These are phyloP conservation scores for Pangasius djambal DNA, from an alignment of 2,797 vertebrate species.

Conservation along the genomic window DNA sequence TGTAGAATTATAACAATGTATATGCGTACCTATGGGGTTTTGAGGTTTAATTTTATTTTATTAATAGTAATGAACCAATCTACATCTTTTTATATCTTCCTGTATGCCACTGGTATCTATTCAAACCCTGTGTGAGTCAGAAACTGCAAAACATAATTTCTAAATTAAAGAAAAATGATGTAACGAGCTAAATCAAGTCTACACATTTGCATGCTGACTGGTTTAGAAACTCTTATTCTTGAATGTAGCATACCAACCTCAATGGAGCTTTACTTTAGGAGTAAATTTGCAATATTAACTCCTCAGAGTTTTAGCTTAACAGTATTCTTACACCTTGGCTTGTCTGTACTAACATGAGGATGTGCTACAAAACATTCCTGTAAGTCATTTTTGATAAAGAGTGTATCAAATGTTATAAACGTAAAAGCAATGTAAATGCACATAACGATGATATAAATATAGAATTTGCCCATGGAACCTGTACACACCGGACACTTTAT, in stretches of 20 bases:
- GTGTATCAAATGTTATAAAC: background rate
- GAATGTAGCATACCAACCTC: background rate
- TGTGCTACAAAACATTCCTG: background rate
- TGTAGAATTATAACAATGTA: background rate
- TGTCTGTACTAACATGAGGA: background rate
- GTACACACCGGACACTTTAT: background rate
- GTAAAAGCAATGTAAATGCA: background rate
- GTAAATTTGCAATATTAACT: background rate
- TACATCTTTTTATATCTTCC: background rate
- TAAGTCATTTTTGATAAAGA: background rate
- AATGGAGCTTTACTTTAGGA: background rate
- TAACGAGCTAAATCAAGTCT: background rate
- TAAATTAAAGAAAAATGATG: background rate
- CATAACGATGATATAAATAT: background rate
- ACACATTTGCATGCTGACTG: too few species aligned
- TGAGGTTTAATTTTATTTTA: background rate
- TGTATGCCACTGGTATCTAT: background rate
- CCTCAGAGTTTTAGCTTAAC: background rate
- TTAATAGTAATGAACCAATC: background rate
- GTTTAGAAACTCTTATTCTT: background rate
- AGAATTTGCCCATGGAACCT: conserved; percentile 4
- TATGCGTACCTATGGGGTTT: background rate
- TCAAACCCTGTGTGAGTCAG: background rate
- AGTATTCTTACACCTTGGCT: background rate
- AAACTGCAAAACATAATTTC: background rate